Base-by-base conservation (phyloP, 2,797 vertebrate genomes). In the Betta splendens region DNA sequence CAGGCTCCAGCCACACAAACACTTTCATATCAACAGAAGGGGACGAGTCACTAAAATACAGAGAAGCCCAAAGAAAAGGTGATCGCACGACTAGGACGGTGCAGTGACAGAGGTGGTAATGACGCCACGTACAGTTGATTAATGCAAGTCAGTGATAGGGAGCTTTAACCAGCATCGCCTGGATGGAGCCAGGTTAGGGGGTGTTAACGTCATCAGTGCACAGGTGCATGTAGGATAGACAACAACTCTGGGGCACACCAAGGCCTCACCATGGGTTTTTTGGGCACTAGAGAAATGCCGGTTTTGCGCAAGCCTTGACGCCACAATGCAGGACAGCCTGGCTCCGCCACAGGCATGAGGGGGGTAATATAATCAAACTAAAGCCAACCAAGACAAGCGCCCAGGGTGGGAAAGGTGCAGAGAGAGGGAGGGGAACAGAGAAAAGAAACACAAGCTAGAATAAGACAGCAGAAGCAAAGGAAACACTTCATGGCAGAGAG, bases 241-340 rank as follows among this genome's bases (percentile, higher is more conserved):
- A 68, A 80, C 44, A 74, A 92, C 75, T 86, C 85, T 76, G 92
- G 88, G 85, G 91, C 93, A 94, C 91, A 93, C 91, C 89, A 90
- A 92, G 88, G 93, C 92, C 97, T 98, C 97, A 99, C 97, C 97
- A 96, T 91, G 57, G 87, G 90, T 91, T 96, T 97, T 95, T 44
- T 96, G 91, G 97, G 95, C 92, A 94, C 93, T 91, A 99, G 96
- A 93, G 96, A 94, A 96, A 99, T 98, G 94, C 96, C 96, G 94
- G 96, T 99, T 97, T 96, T 99, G 94, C 96, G 95, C 91, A 99
- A 98, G 93, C 96, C 95, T 94, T 95, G 95, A 92, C 95, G 95
- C 97, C 97, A 99, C 92, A 96, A 95, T 91, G 96, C 93, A 91
- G 96, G 97, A 93, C 96, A 92, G 93, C 94, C 88, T 79, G 94